Percentiles rank a stretch among this genome's conserved stretches.
Evolutionary conservation across 2,888 invertebrate genomes (phyloP).

Genomic region (Gari tellinella): DNA sequence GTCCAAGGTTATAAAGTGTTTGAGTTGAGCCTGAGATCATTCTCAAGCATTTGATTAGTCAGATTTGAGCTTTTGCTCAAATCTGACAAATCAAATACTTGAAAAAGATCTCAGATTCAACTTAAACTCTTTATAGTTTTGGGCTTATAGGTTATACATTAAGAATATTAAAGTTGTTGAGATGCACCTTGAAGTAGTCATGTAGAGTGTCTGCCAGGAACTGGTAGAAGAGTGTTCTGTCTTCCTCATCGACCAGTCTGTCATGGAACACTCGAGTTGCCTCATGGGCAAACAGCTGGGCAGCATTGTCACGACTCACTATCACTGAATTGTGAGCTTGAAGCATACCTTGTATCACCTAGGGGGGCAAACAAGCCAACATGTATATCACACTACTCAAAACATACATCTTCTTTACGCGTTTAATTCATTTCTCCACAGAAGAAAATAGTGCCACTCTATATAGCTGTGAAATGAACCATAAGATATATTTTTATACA

Average conservation of each 20-base stretch:
- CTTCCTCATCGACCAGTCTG: constrained; percentile 77
- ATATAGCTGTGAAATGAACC: not conserved
- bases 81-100: too few species aligned
- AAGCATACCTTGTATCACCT: constrained; percentile 83
- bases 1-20: too few species aligned
- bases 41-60: too few species aligned
- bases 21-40: too few species aligned
- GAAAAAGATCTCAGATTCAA: too few species aligned
- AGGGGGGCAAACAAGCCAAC: constrained; percentile 13
- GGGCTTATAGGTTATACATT: too few species aligned
- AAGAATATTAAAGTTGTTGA: too few species aligned
- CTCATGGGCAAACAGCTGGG: constrained; percentile 83
- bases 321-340: constrained; percentile 82
- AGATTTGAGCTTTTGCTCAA: too few species aligned
- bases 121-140: too few species aligned
- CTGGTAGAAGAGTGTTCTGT: constrained; percentile 79
- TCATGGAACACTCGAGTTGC: constrained; percentile 84
- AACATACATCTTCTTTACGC: too few species aligned
- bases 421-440: not conserved
- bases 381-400: too few species aligned
- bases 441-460: too few species aligned
- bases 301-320: constrained; percentile 81
- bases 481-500: not conserved
- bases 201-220: constrained; percentile 82
- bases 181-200: constrained; percentile 83